These are phyloP conservation scores for Euphysa ruthae DNA, from an alignment of 30 jellyfish, hydroid and myxozoan species.

Conservation along the genomic window DNA sequence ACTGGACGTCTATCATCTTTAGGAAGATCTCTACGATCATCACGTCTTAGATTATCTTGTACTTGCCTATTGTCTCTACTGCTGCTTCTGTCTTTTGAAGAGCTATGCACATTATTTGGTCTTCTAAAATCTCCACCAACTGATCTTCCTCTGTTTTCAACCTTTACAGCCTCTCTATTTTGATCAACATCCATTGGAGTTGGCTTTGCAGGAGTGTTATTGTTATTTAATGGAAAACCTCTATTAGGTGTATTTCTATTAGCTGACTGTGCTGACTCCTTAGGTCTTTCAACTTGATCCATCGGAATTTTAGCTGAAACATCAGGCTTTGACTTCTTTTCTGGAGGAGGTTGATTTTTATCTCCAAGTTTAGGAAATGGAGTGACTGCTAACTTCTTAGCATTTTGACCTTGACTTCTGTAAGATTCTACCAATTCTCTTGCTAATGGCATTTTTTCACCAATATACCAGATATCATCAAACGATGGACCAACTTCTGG, in stretches of 20 bases:
- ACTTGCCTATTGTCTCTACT: conserved; percentile 2
- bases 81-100: neutral
- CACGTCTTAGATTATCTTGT: conserved; percentile 13
- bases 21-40: neutral
- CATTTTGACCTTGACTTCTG: conserved; percentile 48
- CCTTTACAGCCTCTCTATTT: neutral
- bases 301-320: neutral
- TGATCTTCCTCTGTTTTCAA: conserved; percentile 2
- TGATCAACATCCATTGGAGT: neutral
- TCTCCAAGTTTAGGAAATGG: neutral
- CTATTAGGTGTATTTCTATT: neutral
- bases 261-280: neutral
- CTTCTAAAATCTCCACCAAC: neutral
- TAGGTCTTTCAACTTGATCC: neutral
- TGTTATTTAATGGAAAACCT: neutral
- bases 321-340: neutral
- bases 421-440: conserved; percentile 36
- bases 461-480: conserved; percentile 74
- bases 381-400: conserved; percentile 16
- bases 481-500: conserved; percentile 95
- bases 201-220: neutral
- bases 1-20: neutral
- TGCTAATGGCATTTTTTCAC: conserved; percentile 57
- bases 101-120: neutral
- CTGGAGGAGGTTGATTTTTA: neutral